Evolutionary conservation across 2,113 vertebrate species (phyloP).

Genomic region (Cyprinodon tularosa): DNA sequence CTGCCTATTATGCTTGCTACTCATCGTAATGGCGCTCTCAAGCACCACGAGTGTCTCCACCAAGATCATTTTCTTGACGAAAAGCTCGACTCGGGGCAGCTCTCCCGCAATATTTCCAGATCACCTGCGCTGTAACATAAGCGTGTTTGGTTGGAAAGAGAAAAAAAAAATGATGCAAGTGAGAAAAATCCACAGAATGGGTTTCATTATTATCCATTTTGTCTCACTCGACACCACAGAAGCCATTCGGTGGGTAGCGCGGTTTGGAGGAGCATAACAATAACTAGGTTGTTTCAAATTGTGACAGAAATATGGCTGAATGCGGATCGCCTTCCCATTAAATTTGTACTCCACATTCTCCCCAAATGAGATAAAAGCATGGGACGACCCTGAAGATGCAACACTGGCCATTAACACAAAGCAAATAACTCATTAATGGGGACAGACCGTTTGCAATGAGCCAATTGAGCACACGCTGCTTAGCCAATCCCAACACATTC

Average conservation of each 20-base stretch:
- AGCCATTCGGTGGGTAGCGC: constrained; percentile 17
- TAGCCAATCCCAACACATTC: constrained; percentile 65
- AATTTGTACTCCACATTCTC: constrained; percentile 13
- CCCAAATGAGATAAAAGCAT: constrained; percentile 34
- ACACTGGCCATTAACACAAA: constrained; percentile 44
- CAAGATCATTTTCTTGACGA: constrained; percentile 65
- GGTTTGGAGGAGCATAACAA: constrained; percentile 36
- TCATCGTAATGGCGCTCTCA: constrained; percentile 65
- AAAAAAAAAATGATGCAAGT: constrained; percentile 4
- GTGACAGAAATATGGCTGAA: constrained; percentile 5
- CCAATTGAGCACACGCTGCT: constrained; percentile 66
- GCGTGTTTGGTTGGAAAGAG: constrained; percentile 20
- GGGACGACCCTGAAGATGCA: constrained; percentile 33
- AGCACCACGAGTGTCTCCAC: constrained; percentile 43
- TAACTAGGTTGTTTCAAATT: constrained; percentile 22
- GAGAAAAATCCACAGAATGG: constrained; percentile 32
- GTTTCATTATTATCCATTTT: constrained; percentile 53
- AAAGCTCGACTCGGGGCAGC: constrained; percentile 56
- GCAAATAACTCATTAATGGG: constrained; percentile 48
- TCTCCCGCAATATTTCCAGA: constrained; percentile 44
- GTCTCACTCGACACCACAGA: constrained; percentile 36
- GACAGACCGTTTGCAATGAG: constrained; percentile 55
- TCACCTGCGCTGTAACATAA: constrained; percentile 33
- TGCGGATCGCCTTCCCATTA: background rate
- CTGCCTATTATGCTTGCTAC: constrained; percentile 60